Conservation (phyloP, 2,888 invertebrate genomes). For the Pristionchus exspectatus region DNA sequence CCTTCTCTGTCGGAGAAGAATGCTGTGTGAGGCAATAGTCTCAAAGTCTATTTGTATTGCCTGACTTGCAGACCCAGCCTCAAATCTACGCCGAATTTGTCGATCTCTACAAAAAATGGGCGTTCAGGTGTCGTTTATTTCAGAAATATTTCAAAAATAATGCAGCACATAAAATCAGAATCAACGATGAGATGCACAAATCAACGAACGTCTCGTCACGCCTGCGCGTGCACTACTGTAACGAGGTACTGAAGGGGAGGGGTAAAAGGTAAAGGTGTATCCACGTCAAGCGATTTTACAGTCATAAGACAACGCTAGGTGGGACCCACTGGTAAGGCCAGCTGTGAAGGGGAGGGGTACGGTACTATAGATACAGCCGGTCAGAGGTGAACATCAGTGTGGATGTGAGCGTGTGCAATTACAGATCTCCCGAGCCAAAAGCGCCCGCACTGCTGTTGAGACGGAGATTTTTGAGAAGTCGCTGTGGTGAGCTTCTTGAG, state of each 20-base stretch:
- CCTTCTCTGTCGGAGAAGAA: too few relatives aligned
- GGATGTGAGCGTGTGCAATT: too few relatives aligned
- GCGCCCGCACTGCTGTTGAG: neutral
- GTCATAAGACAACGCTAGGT: too few relatives aligned
- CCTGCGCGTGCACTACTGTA: neutral
- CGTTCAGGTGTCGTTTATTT: neutral
- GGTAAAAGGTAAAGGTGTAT: too few relatives aligned
- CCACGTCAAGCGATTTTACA: too few relatives aligned
- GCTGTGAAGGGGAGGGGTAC: too few relatives aligned
- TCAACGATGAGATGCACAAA: neutral
- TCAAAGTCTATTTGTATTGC: too few relatives aligned
- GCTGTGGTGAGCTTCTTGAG: neutral
- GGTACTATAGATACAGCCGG: too few relatives aligned
- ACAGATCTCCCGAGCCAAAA: neutral
- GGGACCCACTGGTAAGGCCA: too few relatives aligned
- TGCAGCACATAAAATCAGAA: neutral
- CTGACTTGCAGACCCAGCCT: neutral
- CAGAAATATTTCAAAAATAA: neutral
- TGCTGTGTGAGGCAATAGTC: too few relatives aligned
- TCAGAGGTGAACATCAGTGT: too few relatives aligned
- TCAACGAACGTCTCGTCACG: neutral
- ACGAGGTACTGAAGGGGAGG: neutral
- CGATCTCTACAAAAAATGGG: neutral
- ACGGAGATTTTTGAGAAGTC: neutral
- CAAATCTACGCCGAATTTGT: neutral